Percentiles rank a stretch among this genome's conserved stretches.
Evolutionary conservation across 2,113 vertebrate species (phyloP).

Genomic region (Corydoras sp.): DNA sequence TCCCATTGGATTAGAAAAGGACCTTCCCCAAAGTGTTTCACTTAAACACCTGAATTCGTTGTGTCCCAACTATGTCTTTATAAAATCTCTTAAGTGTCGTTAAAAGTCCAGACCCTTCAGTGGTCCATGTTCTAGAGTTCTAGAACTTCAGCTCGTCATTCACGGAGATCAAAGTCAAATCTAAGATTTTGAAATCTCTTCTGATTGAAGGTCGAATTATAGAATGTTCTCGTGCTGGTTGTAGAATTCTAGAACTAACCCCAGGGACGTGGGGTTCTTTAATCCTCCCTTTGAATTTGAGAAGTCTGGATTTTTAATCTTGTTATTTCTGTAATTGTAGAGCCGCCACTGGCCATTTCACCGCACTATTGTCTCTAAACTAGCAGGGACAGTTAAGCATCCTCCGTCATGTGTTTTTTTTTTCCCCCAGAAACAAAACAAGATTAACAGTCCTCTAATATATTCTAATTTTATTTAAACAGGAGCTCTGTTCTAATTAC

Average conservation of each 20-base stretch:
- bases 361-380: neutral
- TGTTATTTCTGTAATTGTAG: neutral
- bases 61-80: too few species aligned
- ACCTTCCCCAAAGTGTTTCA: too few species aligned
- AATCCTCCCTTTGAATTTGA: neutral
- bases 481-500: slow-evolving; percentile 65
- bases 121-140: too few species aligned
- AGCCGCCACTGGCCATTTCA: neutral
- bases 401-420: slow-evolving; percentile 15
- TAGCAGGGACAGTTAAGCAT: slow-evolving; percentile 50
- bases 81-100: too few species aligned
- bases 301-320: neutral
- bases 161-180: too few species aligned
- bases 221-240: too few species aligned
- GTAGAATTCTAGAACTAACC: neutral
- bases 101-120: too few species aligned
- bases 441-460: slow-evolving; percentile 63
- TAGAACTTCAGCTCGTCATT: too few species aligned
- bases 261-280: neutral
- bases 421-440: slow-evolving; percentile 36
- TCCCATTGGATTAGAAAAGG: too few species aligned
- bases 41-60: too few species aligned
- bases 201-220: too few species aligned
- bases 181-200: too few species aligned
- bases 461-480: slow-evolving; percentile 71